Evolutionary conservation across 1,140 invertebrate genomes (phyloP).

Genomic region (Micrasema longulum): DNA sequence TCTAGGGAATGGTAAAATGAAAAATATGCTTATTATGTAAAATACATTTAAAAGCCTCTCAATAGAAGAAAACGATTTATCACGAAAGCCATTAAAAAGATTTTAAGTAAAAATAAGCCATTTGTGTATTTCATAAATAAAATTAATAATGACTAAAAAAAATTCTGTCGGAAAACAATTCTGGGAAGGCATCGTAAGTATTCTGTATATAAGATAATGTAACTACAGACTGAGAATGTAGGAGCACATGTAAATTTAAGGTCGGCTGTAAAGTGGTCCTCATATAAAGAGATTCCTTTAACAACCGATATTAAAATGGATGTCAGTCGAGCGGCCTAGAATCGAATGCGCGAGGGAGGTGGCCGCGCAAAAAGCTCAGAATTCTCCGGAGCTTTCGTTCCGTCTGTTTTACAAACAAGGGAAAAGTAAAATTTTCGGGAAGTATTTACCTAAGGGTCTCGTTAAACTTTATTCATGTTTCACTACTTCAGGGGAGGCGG

Average conservation of each 20-base stretch:
- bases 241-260: neutral
- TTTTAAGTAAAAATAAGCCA: too few species aligned
- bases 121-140: too few species aligned
- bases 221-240: neutral
- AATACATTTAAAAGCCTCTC: too few species aligned
- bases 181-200: too few species aligned
- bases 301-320: conserved; percentile 20
- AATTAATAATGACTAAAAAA: too few species aligned
- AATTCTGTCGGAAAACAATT: too few species aligned
- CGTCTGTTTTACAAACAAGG: conserved; percentile 28
- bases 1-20: too few species aligned
- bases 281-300: neutral
- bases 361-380: conserved; percentile 15
- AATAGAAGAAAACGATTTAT: too few species aligned
- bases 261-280: neutral
- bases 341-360: conserved; percentile 11
- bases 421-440: conserved; percentile 19
- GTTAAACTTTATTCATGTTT: conserved; percentile 40
- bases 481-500: conserved; percentile 24
- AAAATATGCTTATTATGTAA: too few species aligned
- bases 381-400: conserved; percentile 26
- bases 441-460: conserved; percentile 39
- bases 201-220: too few species aligned
- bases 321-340: neutral
- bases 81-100: too few species aligned